phyloP scores from a whole-genome alignment of 1,140 invertebrate species.

The Chionoecetes opilio region DNA sequence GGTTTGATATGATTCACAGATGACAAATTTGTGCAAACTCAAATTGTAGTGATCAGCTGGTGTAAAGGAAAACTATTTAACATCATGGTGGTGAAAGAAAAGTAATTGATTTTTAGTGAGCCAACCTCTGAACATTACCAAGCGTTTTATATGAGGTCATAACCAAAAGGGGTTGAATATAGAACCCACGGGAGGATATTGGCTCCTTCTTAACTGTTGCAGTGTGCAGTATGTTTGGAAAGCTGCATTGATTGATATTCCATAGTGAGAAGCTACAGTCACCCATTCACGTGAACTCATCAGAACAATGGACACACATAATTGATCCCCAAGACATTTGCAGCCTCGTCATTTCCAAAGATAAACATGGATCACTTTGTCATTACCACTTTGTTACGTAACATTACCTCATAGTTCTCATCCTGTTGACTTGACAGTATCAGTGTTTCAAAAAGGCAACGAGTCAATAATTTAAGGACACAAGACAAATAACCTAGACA shows the following conservation, averaged over 20 bases:
- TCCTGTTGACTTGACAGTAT: not conserved
- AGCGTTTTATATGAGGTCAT: not conserved
- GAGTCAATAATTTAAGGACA: constrained; percentile 18
- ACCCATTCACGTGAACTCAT: not conserved
- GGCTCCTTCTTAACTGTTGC: no score
- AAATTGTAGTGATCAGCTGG: not conserved
- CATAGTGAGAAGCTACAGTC: not conserved
- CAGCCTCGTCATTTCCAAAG: not conserved
- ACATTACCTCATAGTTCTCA: not conserved
- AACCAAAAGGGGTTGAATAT: not conserved
- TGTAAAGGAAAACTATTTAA: not conserved
- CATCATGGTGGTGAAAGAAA: not conserved
- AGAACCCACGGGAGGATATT: not conserved
- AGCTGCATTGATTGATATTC: not conserved
- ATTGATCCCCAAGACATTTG: not conserved
- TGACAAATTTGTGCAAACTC: constrained; percentile 28
- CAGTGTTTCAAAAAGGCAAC: not conserved
- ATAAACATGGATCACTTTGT: no score
- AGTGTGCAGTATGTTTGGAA: not conserved
- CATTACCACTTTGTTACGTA: no score
- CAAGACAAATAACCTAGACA: constrained; percentile 30
- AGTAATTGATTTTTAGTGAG: not conserved
- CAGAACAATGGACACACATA: not conserved
- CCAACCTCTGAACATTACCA: not conserved
- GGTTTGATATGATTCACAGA: not conserved